Evolutionary conservation across 1,140 invertebrate genomes (phyloP).

Genomic region (Drosophila truncata): DNA sequence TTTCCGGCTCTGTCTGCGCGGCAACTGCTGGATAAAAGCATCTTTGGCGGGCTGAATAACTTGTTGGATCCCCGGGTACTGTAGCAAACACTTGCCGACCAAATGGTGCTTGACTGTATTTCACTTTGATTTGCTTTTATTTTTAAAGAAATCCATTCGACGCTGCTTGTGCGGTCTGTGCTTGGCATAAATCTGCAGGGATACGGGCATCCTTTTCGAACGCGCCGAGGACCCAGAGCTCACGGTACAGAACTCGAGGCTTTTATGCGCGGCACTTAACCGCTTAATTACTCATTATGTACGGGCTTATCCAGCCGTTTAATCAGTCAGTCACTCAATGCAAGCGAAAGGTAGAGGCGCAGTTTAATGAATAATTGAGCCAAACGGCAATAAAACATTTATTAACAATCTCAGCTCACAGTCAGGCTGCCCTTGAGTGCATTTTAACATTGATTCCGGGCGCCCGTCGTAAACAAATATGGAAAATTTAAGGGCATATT

Average conservation of each 20-base stretch:
- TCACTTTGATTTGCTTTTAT: slow-evolving; percentile 55
- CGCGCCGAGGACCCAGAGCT: slow-evolving; percentile 1
- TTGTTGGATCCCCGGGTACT: slow-evolving; percentile 39
- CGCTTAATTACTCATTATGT: slow-evolving; percentile 53
- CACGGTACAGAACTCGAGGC: slow-evolving; percentile 15
- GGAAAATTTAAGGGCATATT: slow-evolving; percentile 33
- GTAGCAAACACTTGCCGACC: slow-evolving; percentile 50
- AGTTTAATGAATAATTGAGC: slow-evolving; percentile 47
- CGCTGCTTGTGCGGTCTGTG: slow-evolving; percentile 10
- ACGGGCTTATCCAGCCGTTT: slow-evolving; percentile 44
- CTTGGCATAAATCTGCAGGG: slow-evolving; percentile 49
- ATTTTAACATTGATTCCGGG: slow-evolving; percentile 39
- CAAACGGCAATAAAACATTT: slow-evolving; percentile 49
- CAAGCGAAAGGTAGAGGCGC: slow-evolving; percentile 37
- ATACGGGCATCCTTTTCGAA: slow-evolving; percentile 3
- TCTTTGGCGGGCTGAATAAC: slow-evolving; percentile 55
- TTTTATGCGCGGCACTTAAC: slow-evolving; percentile 49
- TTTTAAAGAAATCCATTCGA: slow-evolving; percentile 52
- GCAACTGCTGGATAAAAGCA: slow-evolving; percentile 66
- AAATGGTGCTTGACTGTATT: slow-evolving; percentile 67
- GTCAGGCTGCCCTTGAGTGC: slow-evolving; percentile 9
- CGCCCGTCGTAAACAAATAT: slow-evolving; percentile 28
- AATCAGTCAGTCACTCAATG: slow-evolving; percentile 41
- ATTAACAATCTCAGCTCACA: slow-evolving; percentile 38
- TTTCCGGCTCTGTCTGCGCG: slow-evolving; percentile 28